Percentiles rank a stretch among this genome's conserved stretches.
Conservation (phyloP, 1,140 invertebrate species). For the Oscheius sp. region DNA sequence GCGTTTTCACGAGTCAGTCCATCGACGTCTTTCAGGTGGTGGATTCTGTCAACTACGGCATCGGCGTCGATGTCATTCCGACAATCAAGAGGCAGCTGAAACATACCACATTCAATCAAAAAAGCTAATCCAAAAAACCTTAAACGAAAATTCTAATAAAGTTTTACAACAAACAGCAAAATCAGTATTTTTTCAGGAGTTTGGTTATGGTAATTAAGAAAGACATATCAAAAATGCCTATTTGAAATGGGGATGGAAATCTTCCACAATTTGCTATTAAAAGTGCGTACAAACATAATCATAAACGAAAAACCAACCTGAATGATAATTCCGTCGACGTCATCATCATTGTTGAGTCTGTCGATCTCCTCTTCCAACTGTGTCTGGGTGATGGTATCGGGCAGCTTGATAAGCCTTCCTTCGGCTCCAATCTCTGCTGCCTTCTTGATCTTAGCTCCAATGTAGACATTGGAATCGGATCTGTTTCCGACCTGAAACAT, state of each 20-base stretch:
- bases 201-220: too few species aligned
- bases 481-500: constrained; percentile 75
- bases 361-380: constrained; percentile 66
- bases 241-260: too few species aligned
- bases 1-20: constrained; percentile 58
- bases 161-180: too few species aligned
- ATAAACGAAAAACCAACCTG: constrained; percentile 38
- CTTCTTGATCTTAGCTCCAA: constrained; percentile 89
- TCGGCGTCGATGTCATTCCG: constrained; percentile 50
- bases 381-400: constrained; percentile 76
- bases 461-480: constrained; percentile 99
- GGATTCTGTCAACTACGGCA: constrained; percentile 49
- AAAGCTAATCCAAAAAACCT: too few species aligned
- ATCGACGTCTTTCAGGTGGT: constrained; percentile 56
- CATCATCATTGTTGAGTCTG: constrained; percentile 48
- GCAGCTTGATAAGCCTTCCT: constrained; percentile 77
- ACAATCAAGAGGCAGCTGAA: constrained; percentile 56
- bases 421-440: constrained; percentile 84
- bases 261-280: too few species aligned
- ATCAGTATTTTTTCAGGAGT: too few species aligned
- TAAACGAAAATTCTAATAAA: too few species aligned
- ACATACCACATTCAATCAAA: too few species aligned
- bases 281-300: too few species aligned
- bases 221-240: background rate
- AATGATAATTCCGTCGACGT: constrained; percentile 59